Conservation (phyloP, 2,888 invertebrate genomes). For the Smittia aterrima region DNA sequence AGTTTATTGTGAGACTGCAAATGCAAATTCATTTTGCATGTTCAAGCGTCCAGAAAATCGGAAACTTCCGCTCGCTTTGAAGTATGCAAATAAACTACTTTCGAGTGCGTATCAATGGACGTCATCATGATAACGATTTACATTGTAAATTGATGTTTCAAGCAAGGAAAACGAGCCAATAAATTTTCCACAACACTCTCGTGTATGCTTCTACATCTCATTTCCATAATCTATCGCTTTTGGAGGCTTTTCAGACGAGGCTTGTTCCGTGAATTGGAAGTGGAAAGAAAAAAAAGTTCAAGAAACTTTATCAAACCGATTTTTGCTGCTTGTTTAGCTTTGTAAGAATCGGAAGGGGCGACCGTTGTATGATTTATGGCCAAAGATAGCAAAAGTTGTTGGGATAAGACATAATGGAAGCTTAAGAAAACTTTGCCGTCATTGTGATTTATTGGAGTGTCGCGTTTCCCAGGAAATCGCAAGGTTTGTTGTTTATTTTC, state of each 20-base stretch:
- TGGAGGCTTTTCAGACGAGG: neutral
- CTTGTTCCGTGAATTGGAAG: neutral
- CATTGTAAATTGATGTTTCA: slow-evolving; percentile 2
- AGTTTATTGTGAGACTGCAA: too few species aligned
- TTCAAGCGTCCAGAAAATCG: neutral
- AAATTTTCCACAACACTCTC: neutral
- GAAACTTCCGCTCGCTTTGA: neutral
- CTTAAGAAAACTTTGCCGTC: slow-evolving; percentile 3
- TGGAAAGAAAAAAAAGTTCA: neutral
- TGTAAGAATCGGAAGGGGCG: neutral
- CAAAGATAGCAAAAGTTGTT: neutral
- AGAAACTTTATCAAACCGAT: neutral
- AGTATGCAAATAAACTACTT: neutral
- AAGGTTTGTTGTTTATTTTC: slow-evolving; percentile 20
- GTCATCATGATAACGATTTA: neutral
- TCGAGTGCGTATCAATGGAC: neutral
- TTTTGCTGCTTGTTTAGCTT: neutral
- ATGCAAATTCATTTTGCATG: neutral
- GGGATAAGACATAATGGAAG: slow-evolving; percentile 9
- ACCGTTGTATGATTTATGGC: slow-evolving; percentile 1
- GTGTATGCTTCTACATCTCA: neutral
- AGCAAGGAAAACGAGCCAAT: slow-evolving; percentile 8
- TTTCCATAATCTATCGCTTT: slow-evolving; percentile 13
- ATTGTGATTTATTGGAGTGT: slow-evolving; percentile 4
- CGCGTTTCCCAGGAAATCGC: slow-evolving; percentile 3